These are phyloP conservation scores for Heterodera carotae DNA, from an alignment of 1,140 invertebrate species.

Conservation along the genomic window DNA sequence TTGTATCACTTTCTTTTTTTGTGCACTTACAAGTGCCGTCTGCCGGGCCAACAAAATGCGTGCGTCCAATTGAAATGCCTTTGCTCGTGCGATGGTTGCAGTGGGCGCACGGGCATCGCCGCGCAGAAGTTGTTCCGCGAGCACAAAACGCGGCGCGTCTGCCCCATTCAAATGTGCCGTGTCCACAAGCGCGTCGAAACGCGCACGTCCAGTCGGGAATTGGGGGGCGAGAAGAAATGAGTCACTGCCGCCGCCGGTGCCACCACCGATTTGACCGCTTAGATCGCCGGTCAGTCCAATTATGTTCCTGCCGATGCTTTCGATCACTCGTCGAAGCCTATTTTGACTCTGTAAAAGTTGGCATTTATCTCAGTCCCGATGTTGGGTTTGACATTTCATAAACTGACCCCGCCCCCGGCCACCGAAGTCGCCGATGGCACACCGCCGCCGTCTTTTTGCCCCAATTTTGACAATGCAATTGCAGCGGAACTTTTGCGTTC, in stretches of 20 bases:
- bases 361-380: background rate
- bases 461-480: background rate
- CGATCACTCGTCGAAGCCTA: slow-evolving; percentile 18
- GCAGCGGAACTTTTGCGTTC: background rate
- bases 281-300: slow-evolving; percentile 7
- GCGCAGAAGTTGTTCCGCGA: slow-evolving; percentile 26
- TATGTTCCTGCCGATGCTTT: slow-evolving; percentile 27
- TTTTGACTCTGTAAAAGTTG: slow-evolving; percentile 13
- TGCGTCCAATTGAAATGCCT: background rate
- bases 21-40: slow-evolving; percentile 25
- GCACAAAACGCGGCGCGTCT: slow-evolving; percentile 16
- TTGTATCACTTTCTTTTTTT: background rate
- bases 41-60: slow-evolving; percentile 22
- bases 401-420: slow-evolving; percentile 1
- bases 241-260: background rate
- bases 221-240: background rate
- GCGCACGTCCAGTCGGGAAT: background rate
- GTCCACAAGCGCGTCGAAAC: slow-evolving; percentile 10
- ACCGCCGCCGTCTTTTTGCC: slow-evolving; percentile 1
- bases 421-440: background rate
- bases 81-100: background rate
- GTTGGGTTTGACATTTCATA: background rate
- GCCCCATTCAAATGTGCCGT: slow-evolving; percentile 16
- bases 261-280: background rate
- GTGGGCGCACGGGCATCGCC: slow-evolving; percentile 16